phyloP scores from a whole-genome alignment of 2,113 vertebrate genomes.

The Vireo altiloquus region DNA sequence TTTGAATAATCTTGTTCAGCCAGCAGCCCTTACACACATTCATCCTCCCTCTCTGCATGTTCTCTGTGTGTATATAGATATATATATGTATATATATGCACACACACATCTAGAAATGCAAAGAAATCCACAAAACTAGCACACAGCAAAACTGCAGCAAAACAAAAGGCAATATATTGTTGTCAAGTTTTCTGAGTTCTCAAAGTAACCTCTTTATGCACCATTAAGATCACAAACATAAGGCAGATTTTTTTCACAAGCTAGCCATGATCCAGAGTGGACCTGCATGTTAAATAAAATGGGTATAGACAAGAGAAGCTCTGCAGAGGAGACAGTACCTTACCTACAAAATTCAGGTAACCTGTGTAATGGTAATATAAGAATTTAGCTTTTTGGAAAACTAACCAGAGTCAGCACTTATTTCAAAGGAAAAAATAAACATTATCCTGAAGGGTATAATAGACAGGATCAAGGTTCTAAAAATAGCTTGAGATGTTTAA shows the following conservation, averaged over 20 bases:
- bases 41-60: neutral
- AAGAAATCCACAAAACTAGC: neutral
- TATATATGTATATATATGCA: rapidly evolving
- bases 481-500: neutral
- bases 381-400: neutral
- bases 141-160: neutral
- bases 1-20: neutral
- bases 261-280: neutral
- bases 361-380: neutral
- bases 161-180: neutral
- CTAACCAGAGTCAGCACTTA: neutral
- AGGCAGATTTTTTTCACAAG: neutral
- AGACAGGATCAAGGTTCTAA: neutral
- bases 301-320: neutral
- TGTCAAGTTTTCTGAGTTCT: neutral
- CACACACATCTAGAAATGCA: rapidly evolving
- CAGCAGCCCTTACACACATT: neutral
- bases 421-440: neutral
- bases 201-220: neutral
- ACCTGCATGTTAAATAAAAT: neutral
- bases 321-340: neutral
- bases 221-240: neutral
- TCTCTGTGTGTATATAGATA: rapidly evolving
- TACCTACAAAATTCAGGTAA: neutral
- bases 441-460: neutral